phyloP scores from a whole-genome alignment of 2,797 vertebrate species.

The Nannoperca obscura region DNA sequence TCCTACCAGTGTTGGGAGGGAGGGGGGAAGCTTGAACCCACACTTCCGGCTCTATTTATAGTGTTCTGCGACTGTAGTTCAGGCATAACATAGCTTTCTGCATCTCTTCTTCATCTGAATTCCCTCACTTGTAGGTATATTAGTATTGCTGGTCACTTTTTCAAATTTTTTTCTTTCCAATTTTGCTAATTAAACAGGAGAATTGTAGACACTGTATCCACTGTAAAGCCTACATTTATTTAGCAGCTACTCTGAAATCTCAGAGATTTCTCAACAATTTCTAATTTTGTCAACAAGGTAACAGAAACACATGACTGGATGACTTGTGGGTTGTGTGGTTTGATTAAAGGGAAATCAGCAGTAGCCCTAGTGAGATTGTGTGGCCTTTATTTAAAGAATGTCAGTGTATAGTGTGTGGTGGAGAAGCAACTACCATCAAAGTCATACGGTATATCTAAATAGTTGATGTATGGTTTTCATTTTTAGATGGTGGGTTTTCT shows the following conservation, averaged over 20 bases:
- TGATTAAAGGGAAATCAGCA: neutral
- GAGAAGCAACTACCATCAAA: neutral
- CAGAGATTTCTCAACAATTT: neutral
- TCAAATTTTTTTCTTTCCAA: neutral
- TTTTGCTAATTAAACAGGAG: neutral
- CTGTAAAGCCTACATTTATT: neutral
- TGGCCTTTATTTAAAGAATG: neutral
- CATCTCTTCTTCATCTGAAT: neutral
- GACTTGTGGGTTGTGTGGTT: neutral
- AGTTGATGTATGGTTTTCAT: neutral
- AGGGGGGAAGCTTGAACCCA: rapidly evolving
- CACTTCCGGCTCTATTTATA: slow-evolving; percentile 37
- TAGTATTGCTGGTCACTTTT: neutral
- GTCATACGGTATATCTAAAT: neutral
- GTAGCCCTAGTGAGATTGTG: neutral
- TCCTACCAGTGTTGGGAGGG: rapidly evolving
- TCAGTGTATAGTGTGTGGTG: neutral
- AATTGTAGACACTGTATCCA: neutral
- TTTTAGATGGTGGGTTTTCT: neutral
- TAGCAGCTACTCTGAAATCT: neutral
- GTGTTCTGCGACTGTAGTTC: neutral
- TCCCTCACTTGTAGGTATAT: neutral
- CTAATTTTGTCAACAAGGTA: neutral
- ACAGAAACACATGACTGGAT: neutral
- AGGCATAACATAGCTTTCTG: slow-evolving; percentile 2